A percentile compares a stretch with the other conserved stretches of the same genome.
Evolutionary conservation across 2,797 vertebrate species (phyloP).

Genomic region (Lithobates pipiens): DNA sequence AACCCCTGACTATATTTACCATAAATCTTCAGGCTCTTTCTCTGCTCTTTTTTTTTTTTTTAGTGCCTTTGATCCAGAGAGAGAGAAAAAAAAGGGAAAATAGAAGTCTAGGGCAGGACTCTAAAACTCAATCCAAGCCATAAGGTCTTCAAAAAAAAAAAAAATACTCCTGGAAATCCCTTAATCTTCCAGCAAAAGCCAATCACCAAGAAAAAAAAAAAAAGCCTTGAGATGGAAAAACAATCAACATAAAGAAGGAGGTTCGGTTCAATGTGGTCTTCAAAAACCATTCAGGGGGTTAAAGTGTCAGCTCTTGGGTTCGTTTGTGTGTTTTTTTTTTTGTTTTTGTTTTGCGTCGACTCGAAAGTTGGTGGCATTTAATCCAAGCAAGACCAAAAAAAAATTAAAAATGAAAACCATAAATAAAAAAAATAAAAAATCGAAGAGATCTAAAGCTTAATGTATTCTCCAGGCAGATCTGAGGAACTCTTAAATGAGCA

Average conservation of each 20-base stretch:
- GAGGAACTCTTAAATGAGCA: constrained; percentile 11
- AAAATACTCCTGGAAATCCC: constrained; percentile 28
- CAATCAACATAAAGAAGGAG: constrained; percentile 7
- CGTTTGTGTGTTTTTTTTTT: no score
- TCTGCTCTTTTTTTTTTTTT: not conserved
- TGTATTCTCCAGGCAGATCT: constrained; percentile 9
- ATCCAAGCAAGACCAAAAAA: constrained; percentile 11
- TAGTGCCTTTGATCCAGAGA: constrained; percentile 44
- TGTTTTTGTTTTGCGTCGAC: not conserved
- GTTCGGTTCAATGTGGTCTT: not conserved
- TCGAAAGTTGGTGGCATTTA: not conserved
- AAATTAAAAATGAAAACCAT: not conserved
- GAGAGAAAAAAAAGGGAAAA: constrained; percentile 7
- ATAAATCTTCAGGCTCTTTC: constrained; percentile 49
- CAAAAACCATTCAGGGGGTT: constrained; percentile 24
- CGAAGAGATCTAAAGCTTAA: constrained; percentile 12
- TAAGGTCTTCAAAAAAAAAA: constrained; percentile 29
- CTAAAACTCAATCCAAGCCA: constrained; percentile 61
- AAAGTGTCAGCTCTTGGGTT: constrained; percentile 8
- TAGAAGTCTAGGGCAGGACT: constrained; percentile 32
- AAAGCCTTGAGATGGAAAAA: constrained; percentile 17
- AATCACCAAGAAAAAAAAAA: not conserved
- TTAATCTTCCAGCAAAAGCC: constrained; percentile 47
- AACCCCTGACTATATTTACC: constrained; percentile 52
- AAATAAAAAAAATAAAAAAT: constrained; percentile 7